Evolutionary conservation across 2,113 vertebrate genomes (phyloP), one percentile per base, ranked within the genome.

Genomic region (Halcyon malimbica): DNA sequence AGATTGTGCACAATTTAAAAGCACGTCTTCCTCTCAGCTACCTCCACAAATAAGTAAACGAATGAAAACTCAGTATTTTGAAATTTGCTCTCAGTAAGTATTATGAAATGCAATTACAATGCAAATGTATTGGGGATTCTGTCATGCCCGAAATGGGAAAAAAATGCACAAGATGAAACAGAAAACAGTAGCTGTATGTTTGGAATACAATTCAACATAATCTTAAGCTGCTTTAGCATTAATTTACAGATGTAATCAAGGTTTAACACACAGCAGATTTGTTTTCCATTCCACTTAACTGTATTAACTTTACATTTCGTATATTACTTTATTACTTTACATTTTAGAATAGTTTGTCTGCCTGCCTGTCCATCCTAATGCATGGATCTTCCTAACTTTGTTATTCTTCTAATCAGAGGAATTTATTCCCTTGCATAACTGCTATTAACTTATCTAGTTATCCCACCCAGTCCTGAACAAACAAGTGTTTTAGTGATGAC

Each of bases 291-390:
- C 81, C 63, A 85, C 65, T 91, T 93, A 96, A 94, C 53, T 65
- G 31, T 67, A 95, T 94, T 97, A 95, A 87, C 59, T 84, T 93
- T 60, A 83, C 88, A 94, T 97, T 95, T 94, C 41, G 76, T 67
- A 26, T 77, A 96, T 96, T 94, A 89, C 57, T 85, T 89, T 59
- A 77, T 76, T 73, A 83, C 51, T 94, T 92, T 68, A 50, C 53
- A 62, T 76, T 96, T 87, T 81, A 91, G 59, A 91, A 91, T 17
- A 31, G 67, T 85, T 70, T 87, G 48, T 41, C 87, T 94, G 81
- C 94, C 92, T 95, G 95, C 90, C 83, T 91, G 81, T 65, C 86
- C 83, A 96, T 93, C 63, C 89, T 89, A 93, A 85, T 18, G 0
- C 33, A 25, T 8, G 78, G 78, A 96, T 96, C 63, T 89, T 92